Base-by-base conservation (phyloP, 2,888 invertebrate species). In the Eustalomyia histrio region DNA sequence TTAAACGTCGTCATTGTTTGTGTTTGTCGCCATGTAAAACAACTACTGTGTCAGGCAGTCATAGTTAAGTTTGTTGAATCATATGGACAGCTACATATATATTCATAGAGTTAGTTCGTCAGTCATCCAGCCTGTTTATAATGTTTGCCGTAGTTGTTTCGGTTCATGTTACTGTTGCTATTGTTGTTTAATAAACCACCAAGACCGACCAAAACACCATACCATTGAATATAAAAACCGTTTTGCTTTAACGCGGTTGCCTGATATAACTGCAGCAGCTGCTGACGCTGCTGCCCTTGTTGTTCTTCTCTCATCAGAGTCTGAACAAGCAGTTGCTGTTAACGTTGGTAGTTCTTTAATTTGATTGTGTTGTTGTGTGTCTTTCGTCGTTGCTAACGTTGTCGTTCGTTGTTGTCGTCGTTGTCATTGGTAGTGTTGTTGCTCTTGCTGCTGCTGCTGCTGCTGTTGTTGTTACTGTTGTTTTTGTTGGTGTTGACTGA, bases 401-500 rank as follows among this genome's bases (percentile, higher is more conserved):
- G 65, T 43, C 63, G 33, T 69, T 35, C 79, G 55, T 53, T 60
- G 65, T 43, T 57, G 33, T 69, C 47, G 61, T 65, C 43, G 14
- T 17, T 47, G 64, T 16, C 43, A 14, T 16, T 43, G 29, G 55
- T 55, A 52, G 10, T 47, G 33, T 68, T 76, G 35, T n/a, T 76
- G 43, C 4, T 55, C 63, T 9, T 72, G 72, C 55, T 75, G 75
- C 33, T 78, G 63, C 65, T 74, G 71, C 29, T 33, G 75, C 33
- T 52, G 71, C 53, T 84, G 81, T 80, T 79, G n/a, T n/a, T n/a
- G n/a, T n/a, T n/a, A n/a, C n/a, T n/a, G 79, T 67, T 69, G 73
- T 72, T 68, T 78, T 64, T 74, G 74, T 60, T 57, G 83, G 80
- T 76, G 83, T 80, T 75, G 84, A 12, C 33, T 67, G 72, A 47